Evolutionary conservation across 2,113 vertebrate genomes (phyloP), one percentile per base, ranked within the genome.

Genomic region (Octodon degus): DNA sequence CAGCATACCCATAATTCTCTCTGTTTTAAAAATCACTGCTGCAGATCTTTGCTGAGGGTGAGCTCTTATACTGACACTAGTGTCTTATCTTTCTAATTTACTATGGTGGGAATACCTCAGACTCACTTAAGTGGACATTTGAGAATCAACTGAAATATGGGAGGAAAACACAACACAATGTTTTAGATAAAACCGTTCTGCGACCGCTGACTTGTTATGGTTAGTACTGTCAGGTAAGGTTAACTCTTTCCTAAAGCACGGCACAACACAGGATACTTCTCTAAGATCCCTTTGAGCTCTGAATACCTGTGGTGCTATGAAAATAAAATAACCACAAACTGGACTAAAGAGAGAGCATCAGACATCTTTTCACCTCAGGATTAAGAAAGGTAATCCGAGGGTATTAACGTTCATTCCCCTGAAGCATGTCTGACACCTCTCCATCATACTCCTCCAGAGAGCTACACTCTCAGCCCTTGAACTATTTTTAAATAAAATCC

Each of bases 311-410:
- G 83, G 27, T 25, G 95, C 37, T 84, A 83, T 80, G 55, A 92
- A 89, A 94, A 92, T 74, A 37, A 94, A 94, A 76, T 60, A 95
- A 88, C 37, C 63, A 94, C 80, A 84, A 94, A 94, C 83, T 83
- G 74, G 50, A 95, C 67, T 68, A 96, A 96, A n/a, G 84, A 90
- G 84, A 90, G 10, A 92, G n/a, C 53, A 82, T 72, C 13, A 67
- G 19, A 7, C 79, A 55, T 87, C 80, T 93, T 77, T 65, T 70
- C 16, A 89, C 30, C 20, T 76, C 34, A 12, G 24, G 37, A 90
- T 60, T 90, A 58, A 81, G 47, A 95, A 82, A 84, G 67, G 40
- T 16, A 87, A 82, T 34, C 32, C 85, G 92, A 88, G 2, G n/a
- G 3, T 40, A 90, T 65, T 32, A 37, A 70, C 3, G 81, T 37